Conservation (phyloP, 2,888 invertebrate genomes). For the Lycia hirtaria region DNA sequence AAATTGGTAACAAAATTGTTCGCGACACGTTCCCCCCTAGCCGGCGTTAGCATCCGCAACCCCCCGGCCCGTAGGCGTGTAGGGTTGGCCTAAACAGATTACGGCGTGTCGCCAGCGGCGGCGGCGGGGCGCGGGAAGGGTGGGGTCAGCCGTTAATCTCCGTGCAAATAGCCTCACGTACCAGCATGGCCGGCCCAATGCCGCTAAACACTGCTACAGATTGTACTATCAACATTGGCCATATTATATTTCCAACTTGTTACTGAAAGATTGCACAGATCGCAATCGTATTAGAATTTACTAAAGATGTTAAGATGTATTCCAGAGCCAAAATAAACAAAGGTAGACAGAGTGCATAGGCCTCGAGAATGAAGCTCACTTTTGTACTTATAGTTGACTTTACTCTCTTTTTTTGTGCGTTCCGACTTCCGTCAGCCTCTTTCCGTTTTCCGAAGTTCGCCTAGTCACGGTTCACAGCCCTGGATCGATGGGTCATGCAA, state of each 20-base stretch:
- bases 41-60: conserved; percentile 34
- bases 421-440: no score
- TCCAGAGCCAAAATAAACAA: no score
- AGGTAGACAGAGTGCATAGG: no score
- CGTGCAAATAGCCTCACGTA: conserved; percentile 74
- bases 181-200: conserved; percentile 38
- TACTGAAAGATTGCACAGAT: no score
- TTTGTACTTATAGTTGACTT: no score
- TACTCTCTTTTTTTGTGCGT: no score
- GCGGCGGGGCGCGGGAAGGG: conserved; percentile 26
- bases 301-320: no score
- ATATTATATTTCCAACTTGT: neutral
- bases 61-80: conserved; percentile 35
- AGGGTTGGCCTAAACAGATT: conserved; percentile 60
- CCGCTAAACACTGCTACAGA: conserved; percentile 15
- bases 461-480: neutral
- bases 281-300: no score
- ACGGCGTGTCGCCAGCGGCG: conserved; percentile 53
- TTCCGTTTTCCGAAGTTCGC: no score
- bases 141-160: conserved; percentile 69
- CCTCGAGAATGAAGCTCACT: no score
- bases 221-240: conserved; percentile 4
- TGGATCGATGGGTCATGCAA: neutral
- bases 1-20: conserved; percentile 28
- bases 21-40: conserved; percentile 14